Percentiles rank a stretch among this genome's conserved stretches.
Conservation (phyloP, 2,888 invertebrate species). For the Nowickia ferox region DNA sequence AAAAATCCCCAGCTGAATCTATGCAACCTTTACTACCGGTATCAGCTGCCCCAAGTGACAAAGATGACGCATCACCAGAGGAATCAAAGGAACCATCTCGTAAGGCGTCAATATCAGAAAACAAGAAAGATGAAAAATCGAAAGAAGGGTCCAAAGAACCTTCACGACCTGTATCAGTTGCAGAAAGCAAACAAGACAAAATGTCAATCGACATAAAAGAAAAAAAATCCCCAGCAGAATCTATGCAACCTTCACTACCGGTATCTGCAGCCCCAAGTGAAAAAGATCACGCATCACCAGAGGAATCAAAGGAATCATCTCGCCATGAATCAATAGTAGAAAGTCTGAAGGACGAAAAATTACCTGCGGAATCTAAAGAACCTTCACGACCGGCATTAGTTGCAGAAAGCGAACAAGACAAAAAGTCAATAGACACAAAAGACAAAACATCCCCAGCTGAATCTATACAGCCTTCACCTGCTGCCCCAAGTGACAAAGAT, state of each 20-base stretch:
- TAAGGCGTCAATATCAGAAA: conserved; percentile 53
- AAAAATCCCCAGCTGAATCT: conserved; percentile 40
- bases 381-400: conserved; percentile 5
- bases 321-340: conserved; percentile 59
- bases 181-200: conserved; percentile 58
- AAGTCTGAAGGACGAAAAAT: conserved; percentile 47
- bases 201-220: too few species aligned
- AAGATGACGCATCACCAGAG: conserved; percentile 32
- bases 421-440: not conserved
- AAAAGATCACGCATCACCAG: conserved; percentile 64
- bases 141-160: conserved; percentile 52
- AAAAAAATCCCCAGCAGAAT: conserved; percentile 43
- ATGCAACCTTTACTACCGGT: conserved; percentile 41
- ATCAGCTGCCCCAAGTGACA: not conserved
- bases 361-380: conserved; percentile 21
- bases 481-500: conserved; percentile 42
- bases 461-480: conserved; percentile 56
- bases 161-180: too few species aligned
- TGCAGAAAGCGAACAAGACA: conserved; percentile 31
- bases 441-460: conserved; percentile 59
- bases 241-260: conserved; percentile 61
- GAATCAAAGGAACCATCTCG: conserved; percentile 65
- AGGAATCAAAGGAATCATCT: conserved; percentile 55
- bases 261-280: conserved; percentile 1
- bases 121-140: conserved; percentile 71